Conservation (phyloP, 2,888 invertebrate species). For the Drosophila longiperda region DNA sequence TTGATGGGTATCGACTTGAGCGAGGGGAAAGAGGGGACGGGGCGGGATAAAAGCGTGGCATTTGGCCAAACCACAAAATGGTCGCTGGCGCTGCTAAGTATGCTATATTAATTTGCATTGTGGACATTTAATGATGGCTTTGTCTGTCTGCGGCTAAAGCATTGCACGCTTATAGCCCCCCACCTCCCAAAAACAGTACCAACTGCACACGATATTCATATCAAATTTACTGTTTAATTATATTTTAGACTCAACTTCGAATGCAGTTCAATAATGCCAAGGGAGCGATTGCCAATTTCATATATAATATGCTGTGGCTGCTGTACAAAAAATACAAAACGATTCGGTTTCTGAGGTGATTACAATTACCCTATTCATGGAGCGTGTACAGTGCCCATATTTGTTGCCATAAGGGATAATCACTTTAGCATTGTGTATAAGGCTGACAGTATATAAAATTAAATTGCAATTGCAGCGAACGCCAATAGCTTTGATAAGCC, state of each 20-base stretch:
- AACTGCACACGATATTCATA: slow-evolving; percentile 12
- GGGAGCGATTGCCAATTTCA: slow-evolving; percentile 41
- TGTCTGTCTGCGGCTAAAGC: slow-evolving; percentile 64
- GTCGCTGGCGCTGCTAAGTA: slow-evolving; percentile 65
- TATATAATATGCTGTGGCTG: slow-evolving; percentile 18
- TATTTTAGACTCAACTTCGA: slow-evolving; percentile 12
- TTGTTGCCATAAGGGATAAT: slow-evolving; percentile 70
- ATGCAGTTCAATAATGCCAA: slow-evolving; percentile 6
- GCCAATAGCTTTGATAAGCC: slow-evolving; percentile 71
- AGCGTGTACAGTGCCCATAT: background rate
- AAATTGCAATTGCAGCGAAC: slow-evolving; percentile 61
- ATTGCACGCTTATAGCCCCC: slow-evolving; percentile 4
- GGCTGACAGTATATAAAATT: slow-evolving; percentile 57
- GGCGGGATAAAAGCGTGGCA: slow-evolving; percentile 31
- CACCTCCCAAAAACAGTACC: background rate
- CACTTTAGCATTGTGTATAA: slow-evolving; percentile 68
- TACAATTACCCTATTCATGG: slow-evolving; percentile 7
- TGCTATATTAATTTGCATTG: slow-evolving; percentile 78
- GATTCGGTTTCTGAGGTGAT: background rate
- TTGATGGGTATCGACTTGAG: slow-evolving; percentile 59
- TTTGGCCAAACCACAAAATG: slow-evolving; percentile 62
- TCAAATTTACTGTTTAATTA: slow-evolving; percentile 52
- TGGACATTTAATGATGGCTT: slow-evolving; percentile 53
- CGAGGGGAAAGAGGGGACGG: slow-evolving; percentile 1
- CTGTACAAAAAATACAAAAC: background rate